phyloP scores from a whole-genome alignment of 1,140 invertebrate genomes.

The Zaprionus nigranus region DNA sequence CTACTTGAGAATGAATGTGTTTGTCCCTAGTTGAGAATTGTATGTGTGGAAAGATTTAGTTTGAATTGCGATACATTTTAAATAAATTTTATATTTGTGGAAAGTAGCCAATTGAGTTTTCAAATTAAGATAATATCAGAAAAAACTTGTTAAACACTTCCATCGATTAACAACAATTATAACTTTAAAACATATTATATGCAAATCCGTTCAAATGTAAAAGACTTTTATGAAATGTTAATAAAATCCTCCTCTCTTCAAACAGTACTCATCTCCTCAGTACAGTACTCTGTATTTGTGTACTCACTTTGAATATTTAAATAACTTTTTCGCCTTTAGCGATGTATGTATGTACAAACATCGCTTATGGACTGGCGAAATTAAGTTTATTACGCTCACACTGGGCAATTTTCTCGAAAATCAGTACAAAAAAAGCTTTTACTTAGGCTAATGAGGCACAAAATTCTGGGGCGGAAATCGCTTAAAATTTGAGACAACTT shows the following conservation, averaged over 20 bases:
- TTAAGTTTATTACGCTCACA: slow-evolving; percentile 3
- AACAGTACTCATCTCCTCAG: not conserved
- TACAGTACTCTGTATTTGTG: not conserved
- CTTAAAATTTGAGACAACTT: slow-evolving; percentile 10
- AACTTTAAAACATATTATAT: too few relatives aligned
- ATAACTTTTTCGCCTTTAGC: not conserved
- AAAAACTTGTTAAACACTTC: too few relatives aligned
- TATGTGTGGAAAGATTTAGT: too few relatives aligned
- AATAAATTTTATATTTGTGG: too few relatives aligned
- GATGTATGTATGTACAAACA: not conserved
- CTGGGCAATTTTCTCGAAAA: not conserved
- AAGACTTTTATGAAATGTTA: too few relatives aligned
- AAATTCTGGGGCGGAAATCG: slow-evolving; percentile 28
- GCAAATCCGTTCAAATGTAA: too few relatives aligned
- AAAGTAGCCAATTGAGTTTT: too few relatives aligned
- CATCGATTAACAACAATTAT: too few relatives aligned
- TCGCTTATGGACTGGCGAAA: slow-evolving; percentile 2
- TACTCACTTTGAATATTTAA: not conserved
- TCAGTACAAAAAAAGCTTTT: slow-evolving; percentile 12
- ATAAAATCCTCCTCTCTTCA: not conserved
- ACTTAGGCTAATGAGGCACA: slow-evolving; percentile 11
- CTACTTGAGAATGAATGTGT: too few relatives aligned
- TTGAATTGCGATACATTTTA: too few relatives aligned
- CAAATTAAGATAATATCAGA: too few relatives aligned
- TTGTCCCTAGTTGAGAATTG: too few relatives aligned